Base-by-base conservation (phyloP, 1,140 invertebrate species). In the Coptotermes formosanus region DNA sequence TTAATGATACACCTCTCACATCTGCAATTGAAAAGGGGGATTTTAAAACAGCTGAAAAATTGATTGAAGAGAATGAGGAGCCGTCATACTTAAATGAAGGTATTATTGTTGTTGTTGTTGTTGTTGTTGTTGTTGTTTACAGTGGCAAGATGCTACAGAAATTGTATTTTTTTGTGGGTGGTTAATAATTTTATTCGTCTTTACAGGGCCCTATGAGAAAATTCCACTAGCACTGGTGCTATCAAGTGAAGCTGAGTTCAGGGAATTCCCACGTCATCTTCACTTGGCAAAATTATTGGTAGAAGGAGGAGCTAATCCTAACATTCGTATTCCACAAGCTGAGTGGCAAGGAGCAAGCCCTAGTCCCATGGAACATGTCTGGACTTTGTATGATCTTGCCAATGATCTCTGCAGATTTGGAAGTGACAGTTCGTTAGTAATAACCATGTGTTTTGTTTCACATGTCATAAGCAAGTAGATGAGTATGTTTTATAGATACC, bases 331-430 rank as follows among this genome's bases (percentile, higher is more conserved):
- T 23, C 83, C 48, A n/a, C 48, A 59, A n/a, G 83, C n/a, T 8
- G 83, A 84, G 30, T 84, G 83, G 83, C 48, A 59, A 30, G 82
- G 43, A 83, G 83, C 83, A 25, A 84, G 83, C 30, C 48, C 48
- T 30, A 84, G 83, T 19, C 83, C 83, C 3, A 84, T 84, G 83
- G 83, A 84, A 30, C n/a, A 84, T 84, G n/a, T 84, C n/a, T 45
- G 23, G 45, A 21, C 44, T n/a, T 30, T 84, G 52, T 84, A 52
- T 55, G 45, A 52, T 19, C 48, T 3, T n/a, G 83, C 52, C n/a
- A 59, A 30, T 52, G 48, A 55, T 21, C 83, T 84, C 45, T 84
- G 23, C 52, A 55, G 83, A 52, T n/a, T 25, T 52, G 45, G 48
- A 84, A 52, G 14, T 25, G 45, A 45, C n/a, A n/a, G 30, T 7